Evolutionary conservation across 2,113 vertebrate genomes (phyloP).

Genomic region (Rafetus swinhoei): DNA sequence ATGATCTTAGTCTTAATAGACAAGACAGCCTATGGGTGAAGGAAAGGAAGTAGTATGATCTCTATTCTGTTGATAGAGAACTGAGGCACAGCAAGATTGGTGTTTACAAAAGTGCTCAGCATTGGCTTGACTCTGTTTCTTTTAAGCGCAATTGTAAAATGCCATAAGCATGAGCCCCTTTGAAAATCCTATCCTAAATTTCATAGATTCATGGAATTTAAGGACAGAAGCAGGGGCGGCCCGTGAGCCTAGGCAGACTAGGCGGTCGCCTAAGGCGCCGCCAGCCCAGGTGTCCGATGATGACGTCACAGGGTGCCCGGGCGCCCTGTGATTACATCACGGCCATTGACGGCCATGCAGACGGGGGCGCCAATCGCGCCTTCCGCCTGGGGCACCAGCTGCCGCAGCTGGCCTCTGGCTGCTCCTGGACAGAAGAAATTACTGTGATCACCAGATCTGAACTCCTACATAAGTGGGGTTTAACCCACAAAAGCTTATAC

Average conservation of each 20-base stretch:
- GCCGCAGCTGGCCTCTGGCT: too few species aligned
- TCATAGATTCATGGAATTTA: constrained; percentile 6
- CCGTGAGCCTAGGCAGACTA: too few species aligned
- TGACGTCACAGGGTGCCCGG: too few species aligned
- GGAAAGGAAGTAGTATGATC: not conserved
- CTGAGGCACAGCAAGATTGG: not conserved
- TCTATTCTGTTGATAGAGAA: not conserved
- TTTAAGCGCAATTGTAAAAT: not conserved
- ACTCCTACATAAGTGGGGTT: not conserved
- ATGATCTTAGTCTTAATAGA: not conserved
- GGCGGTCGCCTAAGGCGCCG: too few species aligned
- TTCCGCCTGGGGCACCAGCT: too few species aligned
- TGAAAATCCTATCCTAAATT: not conserved
- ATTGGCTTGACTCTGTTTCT: not conserved
- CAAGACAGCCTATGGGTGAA: not conserved
- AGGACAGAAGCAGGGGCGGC: not conserved
- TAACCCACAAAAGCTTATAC: too few species aligned
- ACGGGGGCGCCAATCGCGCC: too few species aligned
- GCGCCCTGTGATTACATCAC: too few species aligned
- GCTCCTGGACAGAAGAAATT: not conserved
- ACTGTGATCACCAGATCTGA: not conserved
- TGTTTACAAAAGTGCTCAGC: not conserved
- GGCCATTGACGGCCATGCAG: too few species aligned
- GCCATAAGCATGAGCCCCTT: not conserved
- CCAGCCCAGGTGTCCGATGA: too few species aligned